A percentile compares a stretch with the other conserved stretches of the same genome.
Evolutionary conservation across 2,113 vertebrate species (phyloP).

Genomic region (Pitta sordida): DNA sequence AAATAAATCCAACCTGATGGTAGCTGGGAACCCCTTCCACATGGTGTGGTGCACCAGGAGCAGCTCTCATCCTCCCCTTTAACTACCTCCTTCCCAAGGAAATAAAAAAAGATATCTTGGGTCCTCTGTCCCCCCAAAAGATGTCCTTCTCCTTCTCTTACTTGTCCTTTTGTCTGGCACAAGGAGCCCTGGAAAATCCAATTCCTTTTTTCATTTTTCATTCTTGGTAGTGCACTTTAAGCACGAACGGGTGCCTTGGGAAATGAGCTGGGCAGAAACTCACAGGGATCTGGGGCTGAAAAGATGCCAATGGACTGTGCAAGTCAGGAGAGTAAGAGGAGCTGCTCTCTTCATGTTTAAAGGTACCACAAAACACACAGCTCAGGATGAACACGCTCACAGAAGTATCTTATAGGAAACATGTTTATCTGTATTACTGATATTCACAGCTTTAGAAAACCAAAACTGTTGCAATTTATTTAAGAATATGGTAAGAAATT

Average conservation of each 20-base stretch:
- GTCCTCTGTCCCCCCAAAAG: background rate
- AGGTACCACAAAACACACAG: background rate
- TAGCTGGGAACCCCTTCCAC: background rate
- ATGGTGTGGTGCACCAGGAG: background rate
- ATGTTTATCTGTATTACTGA: background rate
- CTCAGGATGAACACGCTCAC: background rate
- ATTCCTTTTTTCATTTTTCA: constrained; percentile 63
- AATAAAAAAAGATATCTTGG: background rate
- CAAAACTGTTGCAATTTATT: background rate
- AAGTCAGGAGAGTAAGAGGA: background rate
- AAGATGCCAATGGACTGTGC: background rate
- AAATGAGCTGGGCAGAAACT: constrained; percentile 27
- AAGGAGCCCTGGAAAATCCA: constrained; percentile 36
- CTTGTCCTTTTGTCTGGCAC: constrained; percentile 13
- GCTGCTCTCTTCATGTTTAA: background rate
- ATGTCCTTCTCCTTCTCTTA: background rate
- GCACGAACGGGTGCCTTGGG: constrained; percentile 6
- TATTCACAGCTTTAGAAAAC: background rate
- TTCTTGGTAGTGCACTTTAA: constrained; percentile 38
- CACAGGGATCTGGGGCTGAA: background rate
- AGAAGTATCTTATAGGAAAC: background rate
- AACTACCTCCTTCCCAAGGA: background rate
- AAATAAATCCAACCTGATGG: background rate
- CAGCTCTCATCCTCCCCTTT: background rate
- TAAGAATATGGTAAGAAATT: background rate